A percentile compares a stretch with the other conserved stretches of the same genome.
phyloP scores from a whole-genome alignment of 2,113 vertebrate species.

The Todiramphus saurophagus region DNA sequence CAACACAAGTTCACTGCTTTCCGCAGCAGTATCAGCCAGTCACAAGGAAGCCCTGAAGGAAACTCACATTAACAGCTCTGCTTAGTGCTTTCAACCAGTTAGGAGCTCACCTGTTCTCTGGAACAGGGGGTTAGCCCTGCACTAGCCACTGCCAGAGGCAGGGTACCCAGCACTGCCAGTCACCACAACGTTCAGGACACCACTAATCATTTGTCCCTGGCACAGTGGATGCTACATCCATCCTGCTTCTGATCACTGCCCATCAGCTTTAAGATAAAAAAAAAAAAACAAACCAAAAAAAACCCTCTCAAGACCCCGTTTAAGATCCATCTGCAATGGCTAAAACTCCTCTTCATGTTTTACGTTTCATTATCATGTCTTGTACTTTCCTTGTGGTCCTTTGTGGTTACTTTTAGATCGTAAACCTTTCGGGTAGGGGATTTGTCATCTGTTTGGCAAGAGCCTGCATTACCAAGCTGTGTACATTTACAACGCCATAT shows the following conservation, averaged over 20 bases:
- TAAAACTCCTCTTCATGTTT: not conserved
- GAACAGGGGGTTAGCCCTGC: not conserved
- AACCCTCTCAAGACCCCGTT: not conserved
- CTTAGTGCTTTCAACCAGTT: not conserved
- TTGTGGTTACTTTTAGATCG: not conserved
- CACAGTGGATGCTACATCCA: not conserved
- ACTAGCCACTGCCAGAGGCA: not conserved
- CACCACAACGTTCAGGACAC: rapidly evolving
- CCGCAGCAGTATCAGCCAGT: not conserved
- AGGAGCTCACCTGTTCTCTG: not conserved
- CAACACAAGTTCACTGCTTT: rapidly evolving
- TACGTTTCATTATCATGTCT: not conserved
- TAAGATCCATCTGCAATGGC: not conserved
- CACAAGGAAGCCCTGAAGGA: not conserved
- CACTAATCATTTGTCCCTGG: too few species aligned
- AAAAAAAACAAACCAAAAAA: not conserved
- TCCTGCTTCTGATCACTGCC: not conserved
- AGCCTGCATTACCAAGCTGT: not conserved
- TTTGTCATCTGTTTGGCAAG: slow-evolving; percentile 49
- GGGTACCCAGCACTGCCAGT: not conserved
- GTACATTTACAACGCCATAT: slow-evolving; percentile 7
- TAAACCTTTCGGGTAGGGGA: not conserved
- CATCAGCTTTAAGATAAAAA: not conserved
- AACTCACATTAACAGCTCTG: not conserved
- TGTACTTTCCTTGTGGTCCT: not conserved